Base-by-base conservation (phyloP, 2,888 invertebrate genomes). In the Dolichomitus sp. region DNA sequence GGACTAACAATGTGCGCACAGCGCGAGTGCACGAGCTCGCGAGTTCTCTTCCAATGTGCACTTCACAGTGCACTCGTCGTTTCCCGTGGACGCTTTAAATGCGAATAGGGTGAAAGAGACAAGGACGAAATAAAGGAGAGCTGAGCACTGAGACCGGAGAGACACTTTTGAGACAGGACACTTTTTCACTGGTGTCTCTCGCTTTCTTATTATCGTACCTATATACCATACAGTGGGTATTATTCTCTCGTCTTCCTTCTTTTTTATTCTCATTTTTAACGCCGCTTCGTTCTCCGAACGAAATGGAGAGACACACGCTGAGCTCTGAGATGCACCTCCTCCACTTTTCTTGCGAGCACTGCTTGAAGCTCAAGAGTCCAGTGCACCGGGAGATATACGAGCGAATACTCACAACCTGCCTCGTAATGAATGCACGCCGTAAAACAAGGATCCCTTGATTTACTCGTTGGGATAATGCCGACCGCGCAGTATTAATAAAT, bases 361-460 rank as follows among this genome's bases (percentile, higher is more conserved):
- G 61, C 45, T 72, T 59, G 59, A 59, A 61, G 61, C 73, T 17
- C 33, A n/a, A 17, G 59, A 61, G 80, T 79, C 82, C 78, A 69
- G 79, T 70, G 80, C 77, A 77, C 65, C 65, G 73, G 83, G 89
- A 92, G 93, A 93, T 93, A 93, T 93, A 93, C 91, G 93, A 92
- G 91, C 91, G 89, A 91, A 86, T 90, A 89, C 91, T 19, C 73
- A 61, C 61, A 91, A 91, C 90, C 91, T 92, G 90, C 89, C 89
- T 87, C 86, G 91, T 93, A 93, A 93, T 93, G 92, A 93, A 93
- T 92, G 92, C 92, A 91, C 87, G 91, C 92, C 91, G 90, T 93
- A 92, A 93, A 93, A 92, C 90, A 91, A 90, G 91, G 89, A 91
- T 87, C 87, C 89, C 87, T 92, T 93, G 93, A 93, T 93, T 92